Conservation (phyloP, 1,140 invertebrate species). For the Fopius arisanus region DNA sequence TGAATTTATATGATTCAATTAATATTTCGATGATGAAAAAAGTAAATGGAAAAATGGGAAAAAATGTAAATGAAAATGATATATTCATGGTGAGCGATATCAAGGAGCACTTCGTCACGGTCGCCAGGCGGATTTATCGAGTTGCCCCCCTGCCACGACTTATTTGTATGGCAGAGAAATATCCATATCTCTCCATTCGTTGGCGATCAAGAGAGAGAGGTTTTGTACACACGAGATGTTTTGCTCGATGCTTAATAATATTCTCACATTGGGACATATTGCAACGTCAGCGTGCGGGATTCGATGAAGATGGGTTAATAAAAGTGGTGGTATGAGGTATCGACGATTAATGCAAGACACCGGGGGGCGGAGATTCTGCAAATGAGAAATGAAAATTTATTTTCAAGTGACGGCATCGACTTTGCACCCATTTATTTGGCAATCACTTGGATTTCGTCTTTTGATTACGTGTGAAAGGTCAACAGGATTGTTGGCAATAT, state of each 20-base stretch:
- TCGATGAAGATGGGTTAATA: neutral
- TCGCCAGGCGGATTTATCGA: neutral
- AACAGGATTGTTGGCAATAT: no score
- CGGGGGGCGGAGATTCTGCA: neutral
- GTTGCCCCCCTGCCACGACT: neutral
- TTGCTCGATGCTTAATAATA: neutral
- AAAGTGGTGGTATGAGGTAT: neutral
- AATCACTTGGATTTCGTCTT: no score
- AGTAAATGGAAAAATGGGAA: neutral
- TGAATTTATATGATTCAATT: neutral
- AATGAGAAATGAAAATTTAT: no score
- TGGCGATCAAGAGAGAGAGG: neutral
- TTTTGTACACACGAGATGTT: neutral
- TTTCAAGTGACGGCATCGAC: no score
- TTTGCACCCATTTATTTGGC: no score
- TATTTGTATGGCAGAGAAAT: neutral
- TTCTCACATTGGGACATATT: neutral
- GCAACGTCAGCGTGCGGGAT: neutral
- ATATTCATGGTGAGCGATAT: neutral
- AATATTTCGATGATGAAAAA: neutral
- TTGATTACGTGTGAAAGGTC: no score
- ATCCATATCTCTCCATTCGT: slow-evolving; percentile 1
- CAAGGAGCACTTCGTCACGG: neutral
- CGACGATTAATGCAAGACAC: neutral
- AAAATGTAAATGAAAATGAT: neutral